These are phyloP conservation scores for Fragum whitleyi DNA, from an alignment of 2,888 invertebrate species.

Conservation along the genomic window DNA sequence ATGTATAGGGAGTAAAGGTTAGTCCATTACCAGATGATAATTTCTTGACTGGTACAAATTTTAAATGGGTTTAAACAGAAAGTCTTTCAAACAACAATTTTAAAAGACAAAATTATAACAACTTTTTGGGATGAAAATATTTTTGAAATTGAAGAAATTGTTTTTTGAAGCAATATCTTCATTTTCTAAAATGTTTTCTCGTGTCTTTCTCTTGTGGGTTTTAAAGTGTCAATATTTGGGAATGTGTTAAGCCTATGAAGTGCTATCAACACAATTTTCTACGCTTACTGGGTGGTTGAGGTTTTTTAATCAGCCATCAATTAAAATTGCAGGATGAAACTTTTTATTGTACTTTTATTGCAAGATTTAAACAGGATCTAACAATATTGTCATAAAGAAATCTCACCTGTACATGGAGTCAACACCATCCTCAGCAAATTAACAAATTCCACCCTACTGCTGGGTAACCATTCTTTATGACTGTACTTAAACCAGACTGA, in stretches of 20 bases:
- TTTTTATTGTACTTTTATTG: conserved; percentile 43
- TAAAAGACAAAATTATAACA: too few species aligned
- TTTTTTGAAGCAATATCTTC: neutral
- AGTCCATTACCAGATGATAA: too few species aligned
- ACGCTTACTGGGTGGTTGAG: conserved; percentile 38
- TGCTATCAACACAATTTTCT: neutral
- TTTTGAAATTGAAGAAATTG: neutral
- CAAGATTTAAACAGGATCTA: conserved; percentile 2
- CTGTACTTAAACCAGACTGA: conserved; percentile 9
- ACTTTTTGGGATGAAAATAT: too few species aligned
- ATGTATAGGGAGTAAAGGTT: too few species aligned
- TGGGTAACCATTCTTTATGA: neutral
- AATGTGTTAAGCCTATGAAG: too few species aligned
- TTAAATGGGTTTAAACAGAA: too few species aligned
- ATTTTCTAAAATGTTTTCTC: neutral
- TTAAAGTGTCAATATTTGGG: too few species aligned
- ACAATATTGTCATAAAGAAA: conserved; percentile 3
- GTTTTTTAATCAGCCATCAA: conserved; percentile 24
- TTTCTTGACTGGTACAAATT: too few species aligned
- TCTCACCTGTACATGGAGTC: conserved; percentile 26
- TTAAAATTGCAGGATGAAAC: conserved; percentile 4
- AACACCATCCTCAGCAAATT: conserved; percentile 27
- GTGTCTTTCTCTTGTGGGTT: too few species aligned
- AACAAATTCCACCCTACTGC: conserved; percentile 7
- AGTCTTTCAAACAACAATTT: too few species aligned